Base-by-base conservation (phyloP, 2,113 vertebrate species). In the Sphyrna mokarran region DNA sequence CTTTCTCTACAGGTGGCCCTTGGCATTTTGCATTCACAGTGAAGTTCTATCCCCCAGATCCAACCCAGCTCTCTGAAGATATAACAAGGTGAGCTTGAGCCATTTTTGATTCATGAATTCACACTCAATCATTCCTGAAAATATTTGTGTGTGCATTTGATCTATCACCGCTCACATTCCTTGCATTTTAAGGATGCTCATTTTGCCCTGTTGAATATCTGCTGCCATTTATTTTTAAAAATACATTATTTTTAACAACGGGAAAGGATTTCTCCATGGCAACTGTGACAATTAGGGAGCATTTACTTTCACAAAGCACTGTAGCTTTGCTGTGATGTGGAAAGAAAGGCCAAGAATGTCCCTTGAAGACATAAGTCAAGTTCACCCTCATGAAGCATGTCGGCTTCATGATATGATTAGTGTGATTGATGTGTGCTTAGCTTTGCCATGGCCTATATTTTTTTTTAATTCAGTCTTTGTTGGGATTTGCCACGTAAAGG, bases 41-140 rank as follows among this genome's bases (percentile, higher is more conserved):
- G 96, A 99, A 99, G 97, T 99, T 99, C 97, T 99, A 99, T 96
- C 99, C 99, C 68, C 99, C 99, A 68, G 99, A 99, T 95, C 99
- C 99, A 72, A 98, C 99, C 72, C 99, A 99, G 97, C 98, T 99
- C 96, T 99, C 98, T 4, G 99, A 99, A 96, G 99, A 99, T 96
- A 99, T 99, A 95, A 99, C 99, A 96, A 99, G 99, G 99, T 99
- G 97, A 96, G 97, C 96, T 43, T 40, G 13, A 29, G 18, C 3
- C 26, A 43, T 26, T 6, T 1, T 43, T 48, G 37, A 29, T 40
- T 66, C 90, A 83, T 20, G 18, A 83, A 18, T n/a, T 23, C 33
- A 26, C 33, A 63, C 37, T 93, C 16, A 3, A 7, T 8, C 7
- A 63, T 40, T 83, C 80, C 37, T 83, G 4, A 33, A 90, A n/a